phyloP scores from a whole-genome alignment of 2,113 vertebrate genomes.

The Pollachius pollachius region DNA sequence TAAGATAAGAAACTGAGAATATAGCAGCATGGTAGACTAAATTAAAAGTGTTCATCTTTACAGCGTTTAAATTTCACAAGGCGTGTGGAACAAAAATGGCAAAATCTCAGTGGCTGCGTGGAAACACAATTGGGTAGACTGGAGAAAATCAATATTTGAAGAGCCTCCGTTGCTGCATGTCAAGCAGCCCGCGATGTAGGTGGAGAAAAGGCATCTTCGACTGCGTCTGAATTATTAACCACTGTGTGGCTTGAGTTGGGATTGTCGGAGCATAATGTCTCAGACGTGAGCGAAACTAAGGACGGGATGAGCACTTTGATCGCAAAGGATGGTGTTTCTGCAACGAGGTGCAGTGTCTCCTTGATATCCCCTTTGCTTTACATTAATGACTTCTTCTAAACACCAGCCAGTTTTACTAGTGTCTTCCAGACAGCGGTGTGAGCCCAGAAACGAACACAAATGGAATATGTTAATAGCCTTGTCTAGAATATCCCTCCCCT shows the following conservation, averaged over 20 bases:
- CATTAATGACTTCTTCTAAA: conserved; percentile 16
- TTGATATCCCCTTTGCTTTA: neutral
- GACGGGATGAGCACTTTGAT: conserved; percentile 15
- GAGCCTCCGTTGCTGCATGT: conserved; percentile 81
- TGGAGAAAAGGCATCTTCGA: conserved; percentile 62
- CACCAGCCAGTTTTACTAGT: conserved; percentile 19
- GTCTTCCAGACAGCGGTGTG: neutral
- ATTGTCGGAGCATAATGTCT: conserved; percentile 16
- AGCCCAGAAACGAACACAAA: neutral
- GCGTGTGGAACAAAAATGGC: conserved; percentile 17
- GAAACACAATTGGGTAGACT: conserved; percentile 41
- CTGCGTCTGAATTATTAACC: conserved; percentile 64
- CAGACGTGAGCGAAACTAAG: conserved; percentile 17
- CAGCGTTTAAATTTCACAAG: conserved; percentile 28
- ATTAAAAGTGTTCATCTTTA: neutral
- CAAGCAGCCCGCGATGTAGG: conserved; percentile 74
- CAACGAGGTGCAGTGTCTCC: neutral
- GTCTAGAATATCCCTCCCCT: conserved; percentile 5
- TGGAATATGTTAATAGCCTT: conserved; percentile 2
- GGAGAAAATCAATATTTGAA: conserved; percentile 89
- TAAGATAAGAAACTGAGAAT: neutral
- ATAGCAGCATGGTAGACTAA: neutral
- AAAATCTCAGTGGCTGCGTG: conserved; percentile 60
- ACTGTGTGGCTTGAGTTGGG: conserved; percentile 36
- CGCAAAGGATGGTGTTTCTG: neutral